Percentiles rank a stretch among this genome's conserved stretches.
Evolutionary conservation across 2,113 vertebrate genomes (phyloP).

Genomic region (Protobothrops mucrosquamatus): DNA sequence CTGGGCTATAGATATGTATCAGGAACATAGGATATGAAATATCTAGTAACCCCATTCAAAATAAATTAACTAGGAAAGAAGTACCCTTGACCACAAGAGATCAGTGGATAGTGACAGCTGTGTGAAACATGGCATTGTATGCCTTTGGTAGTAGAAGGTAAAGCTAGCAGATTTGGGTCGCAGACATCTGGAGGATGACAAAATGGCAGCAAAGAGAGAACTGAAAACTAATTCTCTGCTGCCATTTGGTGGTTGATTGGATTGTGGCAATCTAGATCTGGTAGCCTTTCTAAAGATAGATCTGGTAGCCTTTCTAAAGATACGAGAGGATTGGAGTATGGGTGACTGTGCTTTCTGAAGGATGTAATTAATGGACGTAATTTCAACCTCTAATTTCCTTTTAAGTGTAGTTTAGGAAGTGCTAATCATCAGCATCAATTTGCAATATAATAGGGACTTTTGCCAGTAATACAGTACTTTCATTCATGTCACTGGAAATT

Average conservation of each 20-base stretch:
- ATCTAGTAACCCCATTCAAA: background rate
- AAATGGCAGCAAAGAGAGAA: background rate
- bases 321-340: background rate
- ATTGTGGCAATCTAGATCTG: background rate
- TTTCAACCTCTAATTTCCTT: constrained; percentile 21
- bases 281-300: no score
- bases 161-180: no score
- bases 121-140: background rate
- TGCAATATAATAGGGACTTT: background rate
- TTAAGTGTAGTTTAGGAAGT: background rate
- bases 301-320: background rate
- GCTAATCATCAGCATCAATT: background rate
- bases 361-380: background rate
- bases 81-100: background rate
- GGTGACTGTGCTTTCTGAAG: background rate
- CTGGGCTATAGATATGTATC: background rate
- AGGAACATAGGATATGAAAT: background rate
- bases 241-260: background rate
- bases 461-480: constrained; percentile 16
- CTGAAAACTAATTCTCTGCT: background rate
- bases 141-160: background rate
- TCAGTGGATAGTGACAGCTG: background rate
- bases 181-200: background rate
- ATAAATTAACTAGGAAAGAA: background rate
- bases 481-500: constrained; percentile 26